Evolutionary conservation across 2,888 invertebrate genomes (phyloP), one percentile per base, ranked within the genome.

Genomic region (Drosophila multiciliata): DNA sequence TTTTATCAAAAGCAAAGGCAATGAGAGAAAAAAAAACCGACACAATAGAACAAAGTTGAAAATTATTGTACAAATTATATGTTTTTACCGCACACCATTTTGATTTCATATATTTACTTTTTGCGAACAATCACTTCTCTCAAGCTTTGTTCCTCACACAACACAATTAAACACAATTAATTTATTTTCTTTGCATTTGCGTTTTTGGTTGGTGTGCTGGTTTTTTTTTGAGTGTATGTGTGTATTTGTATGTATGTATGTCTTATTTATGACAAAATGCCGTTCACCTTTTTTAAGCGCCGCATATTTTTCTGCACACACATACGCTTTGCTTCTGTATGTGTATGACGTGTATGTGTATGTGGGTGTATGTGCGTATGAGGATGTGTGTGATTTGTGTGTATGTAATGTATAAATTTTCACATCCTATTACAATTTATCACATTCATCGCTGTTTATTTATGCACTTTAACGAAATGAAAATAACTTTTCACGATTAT

Each of bases 201-300:
- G 49, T 67, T 53, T 45, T 29, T 55, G 20, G 36, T 45, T 67
- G 33, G 17, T 52, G 33, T 52, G 40, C 59, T 40, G 42, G 23
- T 49, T 40, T 67, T 48, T 48, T 23, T 54, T 26, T 59, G 42
- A 57, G 29, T 60, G 26, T 62, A 33, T 55, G 6, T 67, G 42
- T 40, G 33, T 65, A 45, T 15, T 67, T 45, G 45, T 70, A 23
- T 63, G 23, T 48, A 17, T 59, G 6, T 61, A 26, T 65, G 62
- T 65, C 57, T 72, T 81, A 79, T 78, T 84, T 71, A 77, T 76
- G 81, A 89, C 82, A 87, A 87, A 87, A 81, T 89, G 89, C 86
- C 89, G 82, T 91, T 90, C 91, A 91, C 91, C 91, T 90, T 91
- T 87, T 91, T 91, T 84, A 91, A 91, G 82, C 91, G 90, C 86